Base-by-base conservation (phyloP, 2,888 invertebrate species). In the Lathronympha strigana region DNA sequence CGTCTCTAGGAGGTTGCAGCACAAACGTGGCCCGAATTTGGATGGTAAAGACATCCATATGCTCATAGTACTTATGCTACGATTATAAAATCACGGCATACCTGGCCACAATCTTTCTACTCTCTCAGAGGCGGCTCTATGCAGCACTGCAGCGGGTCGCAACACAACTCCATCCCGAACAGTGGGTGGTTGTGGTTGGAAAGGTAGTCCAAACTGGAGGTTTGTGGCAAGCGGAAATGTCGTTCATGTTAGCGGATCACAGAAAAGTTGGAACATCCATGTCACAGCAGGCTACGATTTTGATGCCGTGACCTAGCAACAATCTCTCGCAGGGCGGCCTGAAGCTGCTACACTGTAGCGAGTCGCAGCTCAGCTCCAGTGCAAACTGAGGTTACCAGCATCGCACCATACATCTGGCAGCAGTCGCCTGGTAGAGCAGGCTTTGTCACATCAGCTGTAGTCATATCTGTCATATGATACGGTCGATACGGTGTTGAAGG, bases 151-250 rank as follows among this genome's bases (percentile, higher is more conserved):
- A 90, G 81, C 68, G 86, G 86, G 70, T 88, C 88, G 86, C 90
- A 90, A 82, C 88, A 88, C 68, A 87, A 83, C 68, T 81, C 83
- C 76, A 93, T 81, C 79, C 93, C 94, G 86, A 92, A 94, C 93
- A 94, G 94, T 75, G 94, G 93, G 94, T 94, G 63, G 94, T 50
- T 4, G 4, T 9, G 13, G n/a, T n/a, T n/a, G n/a, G n/a, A n/a
- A n/a, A n/a, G 81, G 83, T 76, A 93, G 82, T 79, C 93, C 94
- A 86, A 92, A 94, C 93, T 94, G 94, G 75, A 94, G 94, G 86
- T 94, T 94, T 93, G 94, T 94, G 64, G 94, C 3, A 6, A 15
- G n/a, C n/a, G n/a, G n/a, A n/a, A n/a, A n/a, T n/a, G n/a, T n/a
- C n/a, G n/a, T n/a, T n/a, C n/a, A n/a, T n/a, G n/a, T n/a, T n/a